Percentiles rank a stretch among this genome's conserved stretches.
phyloP scores from a whole-genome alignment of 2,113 vertebrate genomes.

The Pterocles gutturalis region DNA sequence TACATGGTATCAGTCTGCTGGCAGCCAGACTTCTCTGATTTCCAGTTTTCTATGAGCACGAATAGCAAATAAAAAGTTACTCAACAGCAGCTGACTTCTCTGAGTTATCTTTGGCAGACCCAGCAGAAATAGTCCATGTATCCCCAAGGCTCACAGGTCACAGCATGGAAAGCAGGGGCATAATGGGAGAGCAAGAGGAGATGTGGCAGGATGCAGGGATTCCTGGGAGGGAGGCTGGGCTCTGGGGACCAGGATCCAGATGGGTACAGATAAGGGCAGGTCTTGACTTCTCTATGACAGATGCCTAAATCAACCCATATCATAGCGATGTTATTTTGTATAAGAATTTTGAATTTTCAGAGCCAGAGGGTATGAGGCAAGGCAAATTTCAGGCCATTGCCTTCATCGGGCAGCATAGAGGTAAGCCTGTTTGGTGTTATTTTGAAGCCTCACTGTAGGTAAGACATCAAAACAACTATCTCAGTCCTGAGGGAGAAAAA shows the following conservation, averaged over 20 bases:
- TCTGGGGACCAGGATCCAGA: background rate
- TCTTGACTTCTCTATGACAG: background rate
- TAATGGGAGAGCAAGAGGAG: background rate
- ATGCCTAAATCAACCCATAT: background rate
- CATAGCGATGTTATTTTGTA: background rate
- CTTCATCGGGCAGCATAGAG: background rate
- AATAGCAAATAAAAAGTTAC: background rate
- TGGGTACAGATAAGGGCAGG: background rate
- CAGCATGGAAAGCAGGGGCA: background rate
- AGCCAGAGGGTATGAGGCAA: background rate
- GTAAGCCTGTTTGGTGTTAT: background rate
- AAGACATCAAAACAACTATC: background rate
- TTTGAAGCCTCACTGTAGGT: background rate
- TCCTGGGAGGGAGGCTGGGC: background rate
- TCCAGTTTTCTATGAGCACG: background rate
- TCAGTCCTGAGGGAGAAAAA: background rate
- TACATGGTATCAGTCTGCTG: background rate
- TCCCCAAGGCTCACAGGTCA: background rate
- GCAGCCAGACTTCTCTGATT: background rate
- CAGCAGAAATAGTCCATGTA: background rate
- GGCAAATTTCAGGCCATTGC: background rate
- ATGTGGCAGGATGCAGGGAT: background rate
- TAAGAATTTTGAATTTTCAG: background rate
- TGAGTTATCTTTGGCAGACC: background rate
- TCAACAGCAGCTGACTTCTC: background rate